Evolutionary conservation across 1,140 invertebrate genomes (phyloP), one percentile per base, ranked within the genome.

Genomic region (Drosophila pseudoananassae): DNA sequence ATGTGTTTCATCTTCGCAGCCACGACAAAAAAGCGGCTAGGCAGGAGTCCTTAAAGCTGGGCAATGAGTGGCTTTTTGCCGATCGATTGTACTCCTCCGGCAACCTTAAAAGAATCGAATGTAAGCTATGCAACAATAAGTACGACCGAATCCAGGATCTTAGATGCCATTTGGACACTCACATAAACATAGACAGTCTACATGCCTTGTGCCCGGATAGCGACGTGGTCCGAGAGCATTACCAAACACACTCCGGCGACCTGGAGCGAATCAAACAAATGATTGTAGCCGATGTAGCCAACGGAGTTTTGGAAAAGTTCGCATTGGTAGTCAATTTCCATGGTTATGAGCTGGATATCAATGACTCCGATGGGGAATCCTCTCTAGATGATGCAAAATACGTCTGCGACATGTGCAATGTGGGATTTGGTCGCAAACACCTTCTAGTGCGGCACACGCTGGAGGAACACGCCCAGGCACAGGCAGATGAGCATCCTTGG

Each of bases 281-380:
- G 10, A 57, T 91, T 14, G 66, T 66, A 6, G 8, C 38, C 9
- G 80, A 91, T 3, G 76, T 91, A 20, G 54, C 56, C 2, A 38
- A 63, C 1, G 69, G 75, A 8, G 14, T 54, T 0, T 31, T 63
- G 14, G 70, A 77, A 0, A 87, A 84, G 14, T 91, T 70, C 40
- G 78, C 71, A 25, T 45, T 51, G 2, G 45, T 91, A 1, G 49
- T 90, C 1, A 91, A 91, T 52, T 65, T 57, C 6, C 51, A 82
- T 61, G 90, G 90, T 2, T 91, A 88, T 38, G 90, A 91, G 63
- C 53, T 90, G 23, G 53, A 68, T 10, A 15, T 91, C 6, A 79
- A 57, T 47, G 90, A 91, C 27, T 90, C 90, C 0, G 90, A 91
- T 47, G 85, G 82, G 8, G 75, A 90, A 6, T 5, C 23, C 4